phyloP scores from a whole-genome alignment of 1,140 invertebrate genomes.

The Metaphire vulgaris region DNA sequence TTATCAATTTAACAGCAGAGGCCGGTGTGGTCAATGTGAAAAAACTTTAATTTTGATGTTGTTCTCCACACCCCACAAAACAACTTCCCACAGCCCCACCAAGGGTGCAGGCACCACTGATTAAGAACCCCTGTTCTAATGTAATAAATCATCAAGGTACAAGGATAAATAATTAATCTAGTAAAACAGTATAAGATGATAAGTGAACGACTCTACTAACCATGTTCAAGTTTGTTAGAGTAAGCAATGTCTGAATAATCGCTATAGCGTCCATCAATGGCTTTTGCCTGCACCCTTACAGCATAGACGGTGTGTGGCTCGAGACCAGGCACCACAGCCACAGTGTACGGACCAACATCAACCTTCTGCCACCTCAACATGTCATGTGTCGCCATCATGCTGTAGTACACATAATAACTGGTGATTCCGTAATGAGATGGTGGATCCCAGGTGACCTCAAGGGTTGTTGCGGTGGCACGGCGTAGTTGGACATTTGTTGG shows the following conservation, averaged over 20 bases:
- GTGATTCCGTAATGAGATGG: slow-evolving; percentile 58
- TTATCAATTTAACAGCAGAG: no score
- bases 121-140: no score
- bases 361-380: slow-evolving; percentile 42
- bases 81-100: no score
- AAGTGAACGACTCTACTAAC: no score
- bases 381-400: slow-evolving; percentile 53
- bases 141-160: no score
- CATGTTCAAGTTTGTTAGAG: slow-evolving; percentile 21
- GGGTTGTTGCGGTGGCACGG: slow-evolving; percentile 64
- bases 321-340: slow-evolving; percentile 71
- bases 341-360: slow-evolving; percentile 43
- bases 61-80: no score
- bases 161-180: no score
- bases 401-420: slow-evolving; percentile 66
- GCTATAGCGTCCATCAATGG: slow-evolving; percentile 41
- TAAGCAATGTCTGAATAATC: slow-evolving; percentile 40
- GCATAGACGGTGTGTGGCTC: slow-evolving; percentile 87
- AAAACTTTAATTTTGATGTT: no score
- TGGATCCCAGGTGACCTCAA: slow-evolving; percentile 92
- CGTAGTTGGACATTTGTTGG: slow-evolving; percentile 76
- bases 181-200: no score
- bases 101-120: no score
- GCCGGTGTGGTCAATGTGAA: no score
- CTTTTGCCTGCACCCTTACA: slow-evolving; percentile 64